Base-by-base conservation (phyloP, 2,797 vertebrate genomes). In the Hoplostethus mediterraneus region DNA sequence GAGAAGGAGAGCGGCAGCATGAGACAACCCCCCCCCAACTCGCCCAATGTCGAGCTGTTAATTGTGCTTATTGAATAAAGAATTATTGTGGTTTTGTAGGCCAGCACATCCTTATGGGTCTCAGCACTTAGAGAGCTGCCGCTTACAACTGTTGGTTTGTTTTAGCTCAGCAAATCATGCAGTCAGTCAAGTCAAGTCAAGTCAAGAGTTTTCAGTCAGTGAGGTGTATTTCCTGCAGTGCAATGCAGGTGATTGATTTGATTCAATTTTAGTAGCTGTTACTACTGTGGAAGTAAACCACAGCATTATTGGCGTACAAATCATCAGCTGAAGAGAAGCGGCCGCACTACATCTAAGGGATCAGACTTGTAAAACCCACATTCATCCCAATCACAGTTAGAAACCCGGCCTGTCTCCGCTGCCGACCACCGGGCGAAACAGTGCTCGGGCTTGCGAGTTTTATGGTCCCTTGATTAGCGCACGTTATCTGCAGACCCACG, bases 381-480 rank as follows among this genome's bases (percentile, higher is more conserved):
- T 63, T 51, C 45, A 13, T 45, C 77, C 62, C 52, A 63, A 33
- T 80, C 72, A 58, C 31, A 59, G 25, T 0, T 30, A 36, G 58
- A 66, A 16, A 59, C 44, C 63, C 16, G 21, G 25, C 45, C 51
- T 31, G 65, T 40, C 17, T 45, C 17, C 6, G 64, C 68, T 30
- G 71, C 73, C 78, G 77, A 86, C 81, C 77, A 73, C 75, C 54
- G 45, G 45, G 55, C 86, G 67, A 87, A 93, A 91, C 89, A 89
- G 61, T 78, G 85, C 85, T 77, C 17, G 51, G 63, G 55, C 63
- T 61, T 25, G 74, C 17, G 21, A 68, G 69, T 92, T 94, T 92
- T 86, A 87, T 67, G 63, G 63, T 33, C 25, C 56, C 81, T 84
- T 74, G 74, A 92, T 94, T 85, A 90, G 87, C 80, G 66, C 14